A percentile compares a stretch with the other conserved stretches of the same genome.
Conservation (phyloP, 2,113 vertebrate species). For the Cavia aperea region DNA sequence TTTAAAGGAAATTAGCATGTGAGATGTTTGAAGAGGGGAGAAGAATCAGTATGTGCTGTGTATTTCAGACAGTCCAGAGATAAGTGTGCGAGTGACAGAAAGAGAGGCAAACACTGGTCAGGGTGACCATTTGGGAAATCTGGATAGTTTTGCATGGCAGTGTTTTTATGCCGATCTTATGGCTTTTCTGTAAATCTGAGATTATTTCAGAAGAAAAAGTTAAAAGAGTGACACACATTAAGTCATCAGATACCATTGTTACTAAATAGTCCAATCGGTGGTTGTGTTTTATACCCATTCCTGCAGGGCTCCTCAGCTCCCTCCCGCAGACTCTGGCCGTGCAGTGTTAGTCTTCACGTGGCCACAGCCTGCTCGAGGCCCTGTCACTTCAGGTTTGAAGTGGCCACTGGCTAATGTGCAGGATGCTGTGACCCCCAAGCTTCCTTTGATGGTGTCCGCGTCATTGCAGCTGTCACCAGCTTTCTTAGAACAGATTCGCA, state of each 20-base stretch:
- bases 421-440: neutral
- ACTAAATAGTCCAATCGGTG: neutral
- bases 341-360: rapidly evolving
- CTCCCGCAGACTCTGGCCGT: rapidly evolving
- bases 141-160: neutral
- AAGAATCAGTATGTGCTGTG: neutral
- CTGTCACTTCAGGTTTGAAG: neutral
- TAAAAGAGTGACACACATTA: neutral
- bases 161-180: neutral
- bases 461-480: neutral
- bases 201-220: neutral
- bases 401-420: rapidly evolving
- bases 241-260: neutral
- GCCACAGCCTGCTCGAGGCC: rapidly evolving
- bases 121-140: neutral
- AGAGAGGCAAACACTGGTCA: neutral
- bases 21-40: neutral
- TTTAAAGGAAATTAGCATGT: neutral
- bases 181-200: neutral
- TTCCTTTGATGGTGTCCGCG: neutral
- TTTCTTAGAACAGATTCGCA: neutral
- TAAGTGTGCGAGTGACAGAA: neutral
- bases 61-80: neutral
- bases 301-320: neutral
- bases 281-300: neutral